A percentile compares a stretch with the other conserved stretches of the same genome.
Evolutionary conservation across 2,888 invertebrate genomes (phyloP).

Genomic region (Idaea aversata): DNA sequence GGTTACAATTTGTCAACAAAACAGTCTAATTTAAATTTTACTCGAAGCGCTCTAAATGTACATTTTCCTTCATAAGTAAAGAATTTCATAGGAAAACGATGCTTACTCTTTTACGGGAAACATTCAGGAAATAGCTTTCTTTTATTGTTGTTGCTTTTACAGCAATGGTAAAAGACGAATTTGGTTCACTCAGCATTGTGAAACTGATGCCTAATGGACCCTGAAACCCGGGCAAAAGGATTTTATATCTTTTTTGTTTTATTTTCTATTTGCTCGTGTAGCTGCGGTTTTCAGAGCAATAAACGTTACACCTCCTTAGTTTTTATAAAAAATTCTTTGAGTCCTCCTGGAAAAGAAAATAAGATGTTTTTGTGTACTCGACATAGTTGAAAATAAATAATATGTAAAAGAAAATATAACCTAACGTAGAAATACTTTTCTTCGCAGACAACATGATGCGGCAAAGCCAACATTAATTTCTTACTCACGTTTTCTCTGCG

Average conservation of each 20-base stretch:
- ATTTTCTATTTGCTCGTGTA: neutral
- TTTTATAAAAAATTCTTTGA: neutral
- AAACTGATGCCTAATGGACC: constrained; percentile 23
- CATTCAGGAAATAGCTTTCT: constrained; percentile 67
- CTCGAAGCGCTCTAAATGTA: constrained; percentile 24
- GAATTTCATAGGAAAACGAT: constrained; percentile 65
- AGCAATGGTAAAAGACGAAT: constrained; percentile 57
- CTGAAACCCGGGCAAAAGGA: neutral
- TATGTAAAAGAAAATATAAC: no score
- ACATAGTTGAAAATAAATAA: no score
- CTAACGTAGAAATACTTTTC: neutral
- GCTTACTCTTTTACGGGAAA: constrained; percentile 63
- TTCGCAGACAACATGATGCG: neutral
- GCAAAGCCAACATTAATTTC: neutral
- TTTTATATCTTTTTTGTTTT: neutral
- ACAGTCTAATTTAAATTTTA: constrained; percentile 53
- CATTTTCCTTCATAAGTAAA: constrained; percentile 29
- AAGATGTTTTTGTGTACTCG: no score
- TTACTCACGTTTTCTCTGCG: constrained; percentile 2
- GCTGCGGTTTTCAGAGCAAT: neutral
- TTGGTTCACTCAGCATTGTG: constrained; percentile 45
- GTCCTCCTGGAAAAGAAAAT: neutral
- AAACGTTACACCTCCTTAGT: neutral
- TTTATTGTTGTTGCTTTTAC: constrained; percentile 66
- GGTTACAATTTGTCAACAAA: constrained; percentile 34